Percentiles rank a stretch among this genome's conserved stretches.
Conservation (phyloP, 2,113 vertebrate genomes). For the Mixornis gularis region DNA sequence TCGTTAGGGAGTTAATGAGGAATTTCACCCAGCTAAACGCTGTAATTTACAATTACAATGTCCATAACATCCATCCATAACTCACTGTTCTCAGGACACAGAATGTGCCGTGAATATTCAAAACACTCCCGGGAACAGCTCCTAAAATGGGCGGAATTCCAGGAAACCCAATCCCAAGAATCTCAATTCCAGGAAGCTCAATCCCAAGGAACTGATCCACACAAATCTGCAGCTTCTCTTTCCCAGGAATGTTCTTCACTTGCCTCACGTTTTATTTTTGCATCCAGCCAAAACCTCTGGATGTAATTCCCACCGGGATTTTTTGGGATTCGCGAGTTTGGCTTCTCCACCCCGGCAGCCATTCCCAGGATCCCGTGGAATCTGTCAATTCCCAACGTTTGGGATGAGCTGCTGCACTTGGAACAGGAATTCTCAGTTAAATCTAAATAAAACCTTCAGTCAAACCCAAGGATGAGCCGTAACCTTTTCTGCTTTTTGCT, state of each 20-base stretch:
- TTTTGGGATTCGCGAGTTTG: neutral
- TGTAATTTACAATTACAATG: neutral
- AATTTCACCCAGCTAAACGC: neutral
- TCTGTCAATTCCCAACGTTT: fast-evolving
- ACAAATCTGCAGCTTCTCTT: neutral
- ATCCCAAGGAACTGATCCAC: neutral
- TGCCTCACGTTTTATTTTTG: fast-evolving
- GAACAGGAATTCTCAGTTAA: neutral
- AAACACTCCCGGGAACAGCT: neutral
- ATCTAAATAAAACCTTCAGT: neutral
- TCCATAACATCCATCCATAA: neutral
- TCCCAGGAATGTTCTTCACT: neutral
- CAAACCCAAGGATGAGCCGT: neutral
- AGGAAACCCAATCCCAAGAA: neutral
- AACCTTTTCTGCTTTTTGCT: neutral
- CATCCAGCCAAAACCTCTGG: neutral
- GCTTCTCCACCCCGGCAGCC: neutral
- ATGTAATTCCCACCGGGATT: neutral
- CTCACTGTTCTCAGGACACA: neutral
- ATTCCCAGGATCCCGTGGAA: neutral
- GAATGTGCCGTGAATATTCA: neutral
- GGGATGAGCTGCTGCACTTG: neutral
- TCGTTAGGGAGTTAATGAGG: neutral
- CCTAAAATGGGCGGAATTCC: neutral
- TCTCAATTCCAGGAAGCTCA: neutral